These are phyloP conservation scores for Leucania comma DNA, from an alignment of 2,888 invertebrate species.

Conservation along the genomic window DNA sequence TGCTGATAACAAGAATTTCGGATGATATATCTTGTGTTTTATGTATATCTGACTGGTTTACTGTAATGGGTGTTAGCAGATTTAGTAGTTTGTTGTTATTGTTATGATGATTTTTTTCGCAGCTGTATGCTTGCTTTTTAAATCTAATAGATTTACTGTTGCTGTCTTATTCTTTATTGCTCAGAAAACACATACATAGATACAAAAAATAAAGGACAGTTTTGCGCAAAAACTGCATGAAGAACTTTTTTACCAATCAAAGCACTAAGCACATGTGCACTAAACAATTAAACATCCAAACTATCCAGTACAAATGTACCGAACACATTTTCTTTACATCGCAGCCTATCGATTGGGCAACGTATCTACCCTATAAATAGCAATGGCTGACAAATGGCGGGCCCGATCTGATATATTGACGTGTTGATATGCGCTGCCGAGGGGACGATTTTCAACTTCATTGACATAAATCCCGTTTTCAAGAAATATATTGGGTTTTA, in stretches of 20 bases:
- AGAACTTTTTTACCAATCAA: neutral
- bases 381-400: conserved; percentile 78
- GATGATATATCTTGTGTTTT: conserved; percentile 37
- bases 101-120: neutral
- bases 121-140: neutral
- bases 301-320: conserved; percentile 49
- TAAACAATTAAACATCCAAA: conserved; percentile 19
- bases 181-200: too few species aligned
- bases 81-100: neutral
- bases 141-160: neutral
- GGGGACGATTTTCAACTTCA: conserved; percentile 74
- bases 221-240: too few species aligned
- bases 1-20: conserved; percentile 51
- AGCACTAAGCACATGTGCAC: conserved; percentile 11
- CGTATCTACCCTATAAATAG: conserved; percentile 76
- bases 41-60: conserved; percentile 11
- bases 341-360: conserved; percentile 63
- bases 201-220: too few species aligned
- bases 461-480: conserved; percentile 74
- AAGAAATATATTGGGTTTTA: conserved; percentile 72
- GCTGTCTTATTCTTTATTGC: neutral
- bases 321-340: conserved; percentile 52
- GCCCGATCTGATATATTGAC: conserved; percentile 79
- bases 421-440: conserved; percentile 78
- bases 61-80: conserved; percentile 8